phyloP scores from a whole-genome alignment of 1,140 invertebrate species.

The Halesus radiatus region DNA sequence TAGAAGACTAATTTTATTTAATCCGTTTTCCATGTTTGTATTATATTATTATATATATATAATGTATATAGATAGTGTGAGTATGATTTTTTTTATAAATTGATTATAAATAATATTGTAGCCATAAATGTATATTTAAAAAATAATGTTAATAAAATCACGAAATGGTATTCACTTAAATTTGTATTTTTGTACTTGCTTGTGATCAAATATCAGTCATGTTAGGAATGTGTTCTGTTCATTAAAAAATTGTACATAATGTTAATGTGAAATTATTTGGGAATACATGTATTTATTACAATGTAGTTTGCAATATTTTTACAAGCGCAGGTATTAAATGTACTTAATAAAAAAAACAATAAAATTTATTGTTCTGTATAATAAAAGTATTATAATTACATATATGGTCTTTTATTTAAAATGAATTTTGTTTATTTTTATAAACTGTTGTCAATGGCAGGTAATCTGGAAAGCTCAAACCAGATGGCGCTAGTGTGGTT shows the following conservation, averaged over 20 bases:
- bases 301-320: slow-evolving; percentile 8
- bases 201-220: no score
- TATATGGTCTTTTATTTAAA: background rate
- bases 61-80: no score
- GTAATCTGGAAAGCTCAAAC: no score
- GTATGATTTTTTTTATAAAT: no score
- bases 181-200: background rate
- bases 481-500: no score
- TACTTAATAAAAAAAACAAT: slow-evolving; percentile 33
- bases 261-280: background rate
- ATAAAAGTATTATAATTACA: slow-evolving; percentile 12
- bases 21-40: no score
- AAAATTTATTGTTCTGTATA: background rate
- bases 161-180: background rate
- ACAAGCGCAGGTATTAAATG: slow-evolving; percentile 16
- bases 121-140: background rate
- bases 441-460: no score
- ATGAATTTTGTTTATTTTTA: no score
- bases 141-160: slow-evolving; percentile 4
- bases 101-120: background rate
- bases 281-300: background rate
- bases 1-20: no score
- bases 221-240: no score
- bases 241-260: background rate
- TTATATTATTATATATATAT: no score